phyloP scores from a whole-genome alignment of 1,140 invertebrate species.

The Lerema accius region DNA sequence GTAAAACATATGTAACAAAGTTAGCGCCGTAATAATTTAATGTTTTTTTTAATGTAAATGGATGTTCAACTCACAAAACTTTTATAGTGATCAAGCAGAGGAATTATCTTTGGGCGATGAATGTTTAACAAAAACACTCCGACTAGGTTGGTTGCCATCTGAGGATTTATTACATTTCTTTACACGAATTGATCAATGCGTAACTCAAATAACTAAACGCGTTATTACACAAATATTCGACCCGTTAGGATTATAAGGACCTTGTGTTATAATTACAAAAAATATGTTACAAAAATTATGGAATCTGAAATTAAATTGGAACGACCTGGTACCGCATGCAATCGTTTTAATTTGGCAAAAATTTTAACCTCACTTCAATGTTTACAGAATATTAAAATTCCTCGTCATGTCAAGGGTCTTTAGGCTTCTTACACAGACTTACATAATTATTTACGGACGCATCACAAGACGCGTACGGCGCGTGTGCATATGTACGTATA shows the following conservation, averaged over 20 bases:
- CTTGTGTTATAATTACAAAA: constrained; percentile 21
- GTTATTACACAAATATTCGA: constrained; percentile 23
- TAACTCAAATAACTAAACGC: constrained; percentile 30
- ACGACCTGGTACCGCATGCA: constrained; percentile 5
- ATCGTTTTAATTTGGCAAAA: constrained; percentile 5
- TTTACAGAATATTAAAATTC: constrained; percentile 16
- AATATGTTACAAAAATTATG: constrained; percentile 32
- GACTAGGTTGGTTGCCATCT: constrained; percentile 30
- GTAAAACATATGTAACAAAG: constrained; percentile 32
- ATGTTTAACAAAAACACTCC: constrained; percentile 35
- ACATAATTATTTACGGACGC: constrained; percentile 29
- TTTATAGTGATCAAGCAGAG: not conserved
- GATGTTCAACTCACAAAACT: constrained; percentile 33
- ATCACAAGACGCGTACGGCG: constrained; percentile 8
- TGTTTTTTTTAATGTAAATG: constrained; percentile 40
- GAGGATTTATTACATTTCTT: constrained; percentile 35
- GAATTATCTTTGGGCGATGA: constrained; percentile 33
- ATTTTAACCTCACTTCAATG: not conserved
- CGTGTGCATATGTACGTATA: constrained; percentile 29
- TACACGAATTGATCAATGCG: constrained; percentile 27
- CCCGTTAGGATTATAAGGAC: constrained; percentile 14
- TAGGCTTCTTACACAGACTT: constrained; percentile 5
- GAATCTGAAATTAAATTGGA: constrained; percentile 18
- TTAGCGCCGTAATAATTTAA: constrained; percentile 19
- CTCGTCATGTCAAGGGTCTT: constrained; percentile 7